Evolutionary conservation across 2,797 vertebrate genomes (phyloP), one percentile per base, ranked within the genome.

Genomic region (Neosilurus mollespiculum): DNA sequence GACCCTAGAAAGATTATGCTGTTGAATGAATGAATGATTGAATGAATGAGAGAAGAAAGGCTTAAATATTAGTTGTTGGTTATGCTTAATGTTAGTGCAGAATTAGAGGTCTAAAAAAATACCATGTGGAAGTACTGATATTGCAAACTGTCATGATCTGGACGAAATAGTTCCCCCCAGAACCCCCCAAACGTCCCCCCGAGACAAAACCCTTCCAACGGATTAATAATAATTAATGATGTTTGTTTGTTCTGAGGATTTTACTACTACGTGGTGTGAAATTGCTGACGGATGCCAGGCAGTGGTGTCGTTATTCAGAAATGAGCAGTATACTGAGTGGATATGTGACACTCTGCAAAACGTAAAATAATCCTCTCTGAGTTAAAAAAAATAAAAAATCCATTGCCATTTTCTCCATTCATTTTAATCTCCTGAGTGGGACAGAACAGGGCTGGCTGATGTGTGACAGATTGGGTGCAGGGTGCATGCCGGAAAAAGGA

Each of bases 341-440:
- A 79, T 84, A 67, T 80, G 67, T 18, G 37, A 59, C 81, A 81
- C 81, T 15, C 61, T 66, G 73, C 75, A 75, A 81, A 78, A 86
- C 84, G 81, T 86, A 83, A 87, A 87, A 73, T 93, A 94, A 94
- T 94, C 93, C 91, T 91, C 90, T 92, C 87, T 76, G 85, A 84
- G 73, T 79, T 34, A 79, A 61, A 83, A 65, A 15, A 65, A 18
- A 49, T 2, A 49, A 51, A 70, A 51, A 54, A 66, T 72, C 82
- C 81, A 76, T 83, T 78, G 83, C 84, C 81, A 34, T 87, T 89
- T 86, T 84, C 69, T 24, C 43, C 9, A 37, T 53, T 54, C 56
- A 43, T 77, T 92, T 91, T 94, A 94, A 95, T 94, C 93, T 93
- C 78, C 62, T 83, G 73, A 83, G 59, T 51, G 79, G 86, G 84